A percentile compares a stretch with the other conserved stretches of the same genome.
These are phyloP conservation scores for Vollenhovia emeryi DNA, from an alignment of 1,140 invertebrate genomes.

Conservation along the genomic window DNA sequence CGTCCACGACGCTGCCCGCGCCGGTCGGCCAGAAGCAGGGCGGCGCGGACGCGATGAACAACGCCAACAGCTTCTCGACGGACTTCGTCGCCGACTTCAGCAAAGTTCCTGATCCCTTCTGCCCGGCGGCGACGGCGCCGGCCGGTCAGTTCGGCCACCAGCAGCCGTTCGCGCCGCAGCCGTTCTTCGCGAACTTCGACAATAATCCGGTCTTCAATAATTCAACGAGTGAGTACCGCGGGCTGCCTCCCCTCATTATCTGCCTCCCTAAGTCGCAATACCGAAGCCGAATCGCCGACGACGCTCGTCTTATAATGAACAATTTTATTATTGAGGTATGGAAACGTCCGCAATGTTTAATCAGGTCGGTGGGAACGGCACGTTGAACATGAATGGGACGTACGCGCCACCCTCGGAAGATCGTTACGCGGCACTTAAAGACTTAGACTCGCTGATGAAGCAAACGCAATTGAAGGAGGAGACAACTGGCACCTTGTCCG, in stretches of 20 bases:
- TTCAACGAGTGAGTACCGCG: constrained; percentile 82
- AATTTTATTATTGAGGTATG: constrained; percentile 69
- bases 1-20: constrained; percentile 67
- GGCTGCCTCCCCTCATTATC: no score
- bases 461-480: constrained; percentile 83
- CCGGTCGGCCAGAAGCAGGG: constrained; percentile 63
- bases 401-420: constrained; percentile 88
- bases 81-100: constrained; percentile 89
- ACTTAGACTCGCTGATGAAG: constrained; percentile 90
- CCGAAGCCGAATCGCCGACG: no score
- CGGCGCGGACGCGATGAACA: constrained; percentile 71
- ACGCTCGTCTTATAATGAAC: constrained; percentile 28
- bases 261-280: no score
- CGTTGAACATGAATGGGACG: constrained; percentile 78
- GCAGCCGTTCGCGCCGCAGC: constrained; percentile 80
- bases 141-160: constrained; percentile 74
- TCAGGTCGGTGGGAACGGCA: constrained; percentile 56
- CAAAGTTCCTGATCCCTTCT: constrained; percentile 84
- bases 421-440: constrained; percentile 93
- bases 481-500: constrained; percentile 67
- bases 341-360: constrained; percentile 78
- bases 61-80: constrained; percentile 82
- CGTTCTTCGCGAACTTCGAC: constrained; percentile 90
- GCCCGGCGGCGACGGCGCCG: constrained; percentile 71
- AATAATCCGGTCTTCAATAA: constrained; percentile 90